A percentile compares a stretch with the other conserved stretches of the same genome.
phyloP scores from a whole-genome alignment of 2,113 vertebrate genomes.

The Gallinago undulata region DNA sequence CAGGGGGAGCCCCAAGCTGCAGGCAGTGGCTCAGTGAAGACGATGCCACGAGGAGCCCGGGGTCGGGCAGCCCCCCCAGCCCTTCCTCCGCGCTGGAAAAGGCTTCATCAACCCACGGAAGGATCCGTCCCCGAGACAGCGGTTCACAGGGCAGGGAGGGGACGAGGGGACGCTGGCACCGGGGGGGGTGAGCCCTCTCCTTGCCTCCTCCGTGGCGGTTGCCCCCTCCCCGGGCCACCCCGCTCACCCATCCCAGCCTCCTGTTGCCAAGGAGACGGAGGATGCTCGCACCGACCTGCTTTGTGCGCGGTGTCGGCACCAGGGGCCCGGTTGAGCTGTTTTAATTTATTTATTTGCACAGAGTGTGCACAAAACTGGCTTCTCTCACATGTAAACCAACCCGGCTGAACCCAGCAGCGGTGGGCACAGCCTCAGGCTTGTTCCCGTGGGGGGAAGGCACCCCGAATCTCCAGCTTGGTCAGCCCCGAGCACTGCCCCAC shows the following conservation, averaged over 20 bases:
- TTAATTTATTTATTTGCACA: neutral
- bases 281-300: neutral
- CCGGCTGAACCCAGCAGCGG: neutral
- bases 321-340: neutral
- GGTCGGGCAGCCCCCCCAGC: neutral
- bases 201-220: neutral
- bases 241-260: neutral
- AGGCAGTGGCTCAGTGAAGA: neutral
- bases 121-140: rapidly evolving
- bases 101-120: neutral
- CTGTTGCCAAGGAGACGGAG: neutral
- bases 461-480: neutral
- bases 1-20: neutral
- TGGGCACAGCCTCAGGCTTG: neutral
- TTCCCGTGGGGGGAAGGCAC: neutral
- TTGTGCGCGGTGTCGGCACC: neutral
- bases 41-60: rapidly evolving
- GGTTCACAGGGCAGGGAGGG: neutral
- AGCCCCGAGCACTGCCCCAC: rapidly evolving
- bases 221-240: neutral
- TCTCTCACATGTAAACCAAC: neutral
- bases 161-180: neutral
- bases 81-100: rapidly evolving
- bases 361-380: too few relatives aligned
- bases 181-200: neutral